phyloP scores from a whole-genome alignment of 2,113 vertebrate species.

The Chaenocephalus aceratus region DNA sequence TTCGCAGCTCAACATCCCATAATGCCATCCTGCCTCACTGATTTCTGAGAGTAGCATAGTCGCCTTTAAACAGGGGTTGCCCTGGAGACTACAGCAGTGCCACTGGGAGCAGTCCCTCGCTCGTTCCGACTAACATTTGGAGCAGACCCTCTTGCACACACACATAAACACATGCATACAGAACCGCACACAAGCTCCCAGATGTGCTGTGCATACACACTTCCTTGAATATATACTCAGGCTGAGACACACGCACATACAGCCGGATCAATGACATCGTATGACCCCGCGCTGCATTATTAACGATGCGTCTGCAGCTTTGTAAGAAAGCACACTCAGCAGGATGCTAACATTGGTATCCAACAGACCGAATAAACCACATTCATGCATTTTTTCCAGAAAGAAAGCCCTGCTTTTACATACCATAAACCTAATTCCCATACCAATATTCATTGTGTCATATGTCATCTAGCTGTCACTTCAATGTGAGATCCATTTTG shows the following conservation, averaged over 20 bases:
- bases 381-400: neutral
- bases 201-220: constrained; percentile 19
- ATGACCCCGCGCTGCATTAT: constrained; percentile 33
- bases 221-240: constrained; percentile 20
- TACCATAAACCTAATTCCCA: constrained; percentile 50
- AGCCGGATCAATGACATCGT: constrained; percentile 41
- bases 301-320: constrained; percentile 39
- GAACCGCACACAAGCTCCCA: constrained; percentile 6
- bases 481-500: constrained; percentile 45
- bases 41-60: constrained; percentile 21
- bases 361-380: neutral
- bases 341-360: constrained; percentile 4
- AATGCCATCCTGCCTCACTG: constrained; percentile 26
- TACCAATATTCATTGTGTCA: constrained; percentile 46
- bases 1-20: constrained; percentile 34
- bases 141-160: constrained; percentile 28
- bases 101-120: constrained; percentile 35
- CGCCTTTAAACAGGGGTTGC: constrained; percentile 57
- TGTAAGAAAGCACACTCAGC: constrained; percentile 26
- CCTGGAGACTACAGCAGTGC: constrained; percentile 54
- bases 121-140: constrained; percentile 59
- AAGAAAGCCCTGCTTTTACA: constrained; percentile 25
- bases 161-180: constrained; percentile 1
- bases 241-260: constrained; percentile 30
- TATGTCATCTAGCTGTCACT: constrained; percentile 56